Conservation (phyloP, 2,888 invertebrate species). For the Nasonia oneida region DNA sequence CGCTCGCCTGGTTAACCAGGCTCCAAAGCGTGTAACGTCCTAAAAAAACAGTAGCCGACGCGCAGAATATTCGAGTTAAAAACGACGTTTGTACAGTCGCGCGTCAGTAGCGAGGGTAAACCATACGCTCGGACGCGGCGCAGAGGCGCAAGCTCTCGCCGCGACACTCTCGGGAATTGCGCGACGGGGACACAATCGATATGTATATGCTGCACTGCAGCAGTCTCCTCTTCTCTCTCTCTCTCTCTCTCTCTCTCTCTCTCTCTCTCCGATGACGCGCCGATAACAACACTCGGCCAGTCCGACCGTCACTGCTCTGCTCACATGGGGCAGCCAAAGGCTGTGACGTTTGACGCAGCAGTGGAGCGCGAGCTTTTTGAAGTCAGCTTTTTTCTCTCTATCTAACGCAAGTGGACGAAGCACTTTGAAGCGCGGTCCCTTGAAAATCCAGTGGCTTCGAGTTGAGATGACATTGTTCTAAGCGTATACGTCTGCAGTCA, state of each 20-base stretch:
- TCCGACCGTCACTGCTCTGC: background rate
- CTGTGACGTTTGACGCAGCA: background rate
- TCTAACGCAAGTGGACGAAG: background rate
- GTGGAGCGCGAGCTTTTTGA: background rate
- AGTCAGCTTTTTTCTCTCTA: too few relatives aligned
- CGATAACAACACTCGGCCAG: background rate
- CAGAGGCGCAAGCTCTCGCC: background rate
- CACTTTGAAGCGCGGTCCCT: background rate
- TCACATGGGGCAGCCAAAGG: background rate
- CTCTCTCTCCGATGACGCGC: background rate
- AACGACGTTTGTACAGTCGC: background rate
- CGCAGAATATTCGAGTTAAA: background rate
- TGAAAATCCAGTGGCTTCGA: too few relatives aligned
- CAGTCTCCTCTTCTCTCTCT: background rate
- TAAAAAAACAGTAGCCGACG: too few relatives aligned
- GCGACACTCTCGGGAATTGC: background rate
- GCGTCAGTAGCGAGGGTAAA: background rate
- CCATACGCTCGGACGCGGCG: background rate
- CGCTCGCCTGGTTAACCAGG: background rate
- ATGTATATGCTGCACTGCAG: background rate
- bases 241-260: background rate
- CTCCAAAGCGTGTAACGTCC: too few relatives aligned
- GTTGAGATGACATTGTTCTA: too few relatives aligned
- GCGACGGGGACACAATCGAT: background rate
- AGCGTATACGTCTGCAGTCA: background rate